A percentile compares a stretch with the other conserved stretches of the same genome.
These are phyloP conservation scores for Glyphotaelius pellucidus DNA, from an alignment of 2,888 invertebrate species.

Conservation along the genomic window DNA sequence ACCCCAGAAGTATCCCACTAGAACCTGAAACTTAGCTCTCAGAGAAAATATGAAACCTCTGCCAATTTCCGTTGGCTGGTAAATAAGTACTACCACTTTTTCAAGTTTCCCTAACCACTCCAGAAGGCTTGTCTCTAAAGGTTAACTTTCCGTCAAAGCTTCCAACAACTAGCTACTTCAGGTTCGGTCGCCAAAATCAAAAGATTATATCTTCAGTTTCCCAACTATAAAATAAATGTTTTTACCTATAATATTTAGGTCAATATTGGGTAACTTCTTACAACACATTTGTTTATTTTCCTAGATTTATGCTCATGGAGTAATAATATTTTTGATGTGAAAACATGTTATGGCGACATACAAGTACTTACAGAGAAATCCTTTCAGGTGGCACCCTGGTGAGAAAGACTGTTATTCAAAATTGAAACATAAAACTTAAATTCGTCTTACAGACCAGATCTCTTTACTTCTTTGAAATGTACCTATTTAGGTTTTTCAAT, in stretches of 20 bases:
- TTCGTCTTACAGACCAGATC: too few species aligned
- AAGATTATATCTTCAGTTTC: neutral
- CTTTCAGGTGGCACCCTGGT: too few species aligned
- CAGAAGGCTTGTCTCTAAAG: constrained; percentile 35
- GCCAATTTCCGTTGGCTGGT: constrained; percentile 37
- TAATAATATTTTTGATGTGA: neutral
- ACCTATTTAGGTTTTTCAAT: too few species aligned
- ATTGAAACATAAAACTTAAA: too few species aligned
- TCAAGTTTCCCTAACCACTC: constrained; percentile 43
- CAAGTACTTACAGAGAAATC: too few species aligned
- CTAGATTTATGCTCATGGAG: neutral
- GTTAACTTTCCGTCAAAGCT: constrained; percentile 45
- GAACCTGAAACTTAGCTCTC: constrained; percentile 26
- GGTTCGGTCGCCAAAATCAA: constrained; percentile 16
- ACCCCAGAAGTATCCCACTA: constrained; percentile 2
- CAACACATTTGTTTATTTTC: neutral
- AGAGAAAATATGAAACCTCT: constrained; percentile 39
- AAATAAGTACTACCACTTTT: constrained; percentile 6
- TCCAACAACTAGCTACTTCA: constrained; percentile 43
- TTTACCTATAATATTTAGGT: neutral
- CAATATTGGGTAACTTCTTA: neutral
- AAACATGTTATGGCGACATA: neutral
- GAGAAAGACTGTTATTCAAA: too few species aligned
- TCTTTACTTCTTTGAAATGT: too few species aligned
- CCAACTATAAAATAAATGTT: neutral